Conservation (phyloP, 1,140 invertebrate genomes). For the Gonatopus flavifemur region DNA sequence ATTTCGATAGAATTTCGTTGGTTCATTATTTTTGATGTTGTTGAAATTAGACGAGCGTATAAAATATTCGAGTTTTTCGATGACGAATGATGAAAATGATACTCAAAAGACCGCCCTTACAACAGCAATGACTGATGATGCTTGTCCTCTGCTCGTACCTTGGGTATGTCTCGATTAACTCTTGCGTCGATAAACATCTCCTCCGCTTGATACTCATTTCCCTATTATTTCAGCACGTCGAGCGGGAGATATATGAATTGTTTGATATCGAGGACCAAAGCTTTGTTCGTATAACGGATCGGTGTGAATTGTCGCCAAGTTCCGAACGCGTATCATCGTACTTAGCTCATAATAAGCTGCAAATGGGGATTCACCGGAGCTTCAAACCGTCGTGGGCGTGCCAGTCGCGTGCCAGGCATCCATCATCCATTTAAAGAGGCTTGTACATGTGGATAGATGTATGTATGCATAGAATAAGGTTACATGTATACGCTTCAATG, state of each 20-base stretch:
- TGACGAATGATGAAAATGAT: too few species aligned
- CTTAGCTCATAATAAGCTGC: slow-evolving; percentile 13
- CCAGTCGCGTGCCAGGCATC: slow-evolving; percentile 55
- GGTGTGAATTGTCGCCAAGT: slow-evolving; percentile 41
- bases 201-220: slow-evolving; percentile 57
- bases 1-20: too few species aligned
- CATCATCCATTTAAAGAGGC: slow-evolving; percentile 53
- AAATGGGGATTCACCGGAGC: slow-evolving; percentile 18
- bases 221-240: slow-evolving; percentile 58
- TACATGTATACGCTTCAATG: not conserved
- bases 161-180: slow-evolving; percentile 17
- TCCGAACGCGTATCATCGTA: slow-evolving; percentile 11
- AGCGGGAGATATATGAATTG: slow-evolving; percentile 57
- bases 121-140: slow-evolving; percentile 20
- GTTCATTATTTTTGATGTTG: too few species aligned
- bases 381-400: slow-evolving; percentile 38
- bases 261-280: slow-evolving; percentile 50
- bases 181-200: slow-evolving; percentile 45
- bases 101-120: too few species aligned
- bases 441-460: slow-evolving; percentile 13
- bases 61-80: too few species aligned
- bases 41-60: too few species aligned
- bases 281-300: too few species aligned
- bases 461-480: slow-evolving; percentile 2
- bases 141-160: not conserved